These are phyloP conservation scores for Euzophera pinguis DNA, from an alignment of 2,888 invertebrate genomes.

Conservation along the genomic window DNA sequence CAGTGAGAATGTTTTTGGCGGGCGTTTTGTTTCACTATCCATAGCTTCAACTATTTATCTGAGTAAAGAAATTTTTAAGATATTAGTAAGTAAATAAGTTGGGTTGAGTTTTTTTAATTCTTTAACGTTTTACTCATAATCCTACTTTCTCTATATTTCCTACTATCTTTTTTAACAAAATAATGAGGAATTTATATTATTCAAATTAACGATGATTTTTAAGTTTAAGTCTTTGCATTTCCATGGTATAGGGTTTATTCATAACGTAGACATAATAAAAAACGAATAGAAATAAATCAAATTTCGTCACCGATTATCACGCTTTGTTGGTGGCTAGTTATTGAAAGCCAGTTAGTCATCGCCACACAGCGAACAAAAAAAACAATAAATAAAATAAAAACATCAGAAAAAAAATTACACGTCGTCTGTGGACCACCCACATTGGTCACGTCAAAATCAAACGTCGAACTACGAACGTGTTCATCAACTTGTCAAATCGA, in stretches of 20 bases:
- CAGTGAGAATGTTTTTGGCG: slow-evolving; percentile 34
- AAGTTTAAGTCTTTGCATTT: no score
- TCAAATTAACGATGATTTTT: no score
- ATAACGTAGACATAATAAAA: no score
- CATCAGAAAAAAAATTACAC: slow-evolving; percentile 50
- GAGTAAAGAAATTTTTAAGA: neutral
- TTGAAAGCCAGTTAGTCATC: slow-evolving; percentile 71
- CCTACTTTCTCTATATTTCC: no score
- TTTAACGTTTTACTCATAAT: no score
- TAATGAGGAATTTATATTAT: no score
- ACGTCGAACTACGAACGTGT: slow-evolving; percentile 66
- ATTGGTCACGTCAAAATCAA: slow-evolving; percentile 64
- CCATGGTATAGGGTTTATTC: no score
- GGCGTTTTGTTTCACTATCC: slow-evolving; percentile 41
- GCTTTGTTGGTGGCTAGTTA: slow-evolving; percentile 68
- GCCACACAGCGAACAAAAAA: slow-evolving; percentile 51
- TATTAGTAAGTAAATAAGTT: no score
- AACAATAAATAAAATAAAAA: slow-evolving; percentile 47
- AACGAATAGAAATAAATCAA: slow-evolving; percentile 14
- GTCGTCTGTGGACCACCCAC: slow-evolving; percentile 69
- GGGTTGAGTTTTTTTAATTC: no score
- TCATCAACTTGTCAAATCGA: slow-evolving; percentile 78
- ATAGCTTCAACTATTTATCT: slow-evolving; percentile 30
- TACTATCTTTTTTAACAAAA: no score
- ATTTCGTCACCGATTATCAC: slow-evolving; percentile 57